These are phyloP conservation scores for Nebria salina DNA, from an alignment of 2,888 invertebrate genomes.

Conservation along the genomic window DNA sequence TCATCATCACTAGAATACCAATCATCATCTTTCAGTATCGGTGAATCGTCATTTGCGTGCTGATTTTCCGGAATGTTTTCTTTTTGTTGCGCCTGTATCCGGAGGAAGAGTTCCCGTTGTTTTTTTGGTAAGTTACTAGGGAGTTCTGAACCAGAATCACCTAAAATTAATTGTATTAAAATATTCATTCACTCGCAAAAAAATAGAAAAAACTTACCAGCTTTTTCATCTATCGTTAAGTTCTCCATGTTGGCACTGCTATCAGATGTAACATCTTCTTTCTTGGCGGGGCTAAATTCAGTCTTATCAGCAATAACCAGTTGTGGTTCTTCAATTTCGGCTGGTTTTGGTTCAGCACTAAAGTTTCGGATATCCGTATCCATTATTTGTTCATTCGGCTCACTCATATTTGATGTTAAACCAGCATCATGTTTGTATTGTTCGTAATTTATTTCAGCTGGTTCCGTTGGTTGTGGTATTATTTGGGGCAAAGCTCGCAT, in stretches of 20 bases:
- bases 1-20: constrained; percentile 88
- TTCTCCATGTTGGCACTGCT: constrained; percentile 22
- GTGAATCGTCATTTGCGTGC: constrained; percentile 53
- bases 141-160: constrained; percentile 53
- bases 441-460: constrained; percentile 50
- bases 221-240: constrained; percentile 41
- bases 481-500: constrained; percentile 59
- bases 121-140: constrained; percentile 71
- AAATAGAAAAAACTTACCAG: constrained; percentile 13
- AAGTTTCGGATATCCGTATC: constrained; percentile 47
- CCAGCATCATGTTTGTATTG: constrained; percentile 54
- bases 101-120: constrained; percentile 72
- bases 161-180: constrained; percentile 4
- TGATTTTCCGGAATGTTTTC: constrained; percentile 62
- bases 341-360: constrained; percentile 36
- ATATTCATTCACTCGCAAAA: neutral
- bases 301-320: neutral
- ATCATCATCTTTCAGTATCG: constrained; percentile 63
- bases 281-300: neutral
- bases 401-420: constrained; percentile 43
- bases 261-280: constrained; percentile 25
- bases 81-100: constrained; percentile 74
- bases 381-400: constrained; percentile 50
- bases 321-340: constrained; percentile 20
- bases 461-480: constrained; percentile 41